Conservation (phyloP, 1,140 invertebrate species). For the Steinernema khuongi region DNA sequence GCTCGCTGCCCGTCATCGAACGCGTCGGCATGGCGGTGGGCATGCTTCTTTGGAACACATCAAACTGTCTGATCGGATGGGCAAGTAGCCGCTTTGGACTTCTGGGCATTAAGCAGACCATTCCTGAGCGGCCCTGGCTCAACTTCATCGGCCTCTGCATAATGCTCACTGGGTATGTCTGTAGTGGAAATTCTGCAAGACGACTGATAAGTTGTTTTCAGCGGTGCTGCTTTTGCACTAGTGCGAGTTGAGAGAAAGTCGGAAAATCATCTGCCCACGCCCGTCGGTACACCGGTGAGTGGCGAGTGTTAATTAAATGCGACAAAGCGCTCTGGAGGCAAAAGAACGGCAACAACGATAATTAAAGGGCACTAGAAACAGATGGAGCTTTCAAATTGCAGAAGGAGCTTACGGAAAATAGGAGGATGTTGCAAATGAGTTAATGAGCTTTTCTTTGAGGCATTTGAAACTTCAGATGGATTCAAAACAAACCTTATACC, state of each 20-base stretch:
- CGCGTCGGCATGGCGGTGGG: slow-evolving; percentile 61
- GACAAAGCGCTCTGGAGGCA: not conserved
- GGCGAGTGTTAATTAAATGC: not conserved
- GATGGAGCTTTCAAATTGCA: not conserved
- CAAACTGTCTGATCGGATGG: slow-evolving; percentile 59
- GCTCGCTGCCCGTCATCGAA: slow-evolving; percentile 61
- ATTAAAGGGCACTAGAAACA: not conserved
- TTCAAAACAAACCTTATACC: too few relatives aligned
- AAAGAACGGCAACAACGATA: not conserved
- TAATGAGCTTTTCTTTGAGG: too few relatives aligned
- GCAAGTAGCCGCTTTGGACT: slow-evolving; percentile 18
- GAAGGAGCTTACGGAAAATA: too few relatives aligned
- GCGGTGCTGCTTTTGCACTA: not conserved
- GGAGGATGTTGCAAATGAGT: too few relatives aligned
- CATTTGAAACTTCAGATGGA: too few relatives aligned
- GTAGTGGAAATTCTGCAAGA: not conserved
- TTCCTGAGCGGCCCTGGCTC: not conserved
- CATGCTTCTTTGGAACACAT: slow-evolving; percentile 60
- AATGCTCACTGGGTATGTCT: not conserved
- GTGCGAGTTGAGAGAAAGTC: not conserved
- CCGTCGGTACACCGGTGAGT: not conserved
- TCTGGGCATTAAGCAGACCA: not conserved
- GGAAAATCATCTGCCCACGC: not conserved
- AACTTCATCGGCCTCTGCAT: not conserved
- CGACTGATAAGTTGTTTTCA: not conserved